These are phyloP conservation scores for Volucella inanis DNA, from an alignment of 2,888 invertebrate genomes.

Conservation along the genomic window DNA sequence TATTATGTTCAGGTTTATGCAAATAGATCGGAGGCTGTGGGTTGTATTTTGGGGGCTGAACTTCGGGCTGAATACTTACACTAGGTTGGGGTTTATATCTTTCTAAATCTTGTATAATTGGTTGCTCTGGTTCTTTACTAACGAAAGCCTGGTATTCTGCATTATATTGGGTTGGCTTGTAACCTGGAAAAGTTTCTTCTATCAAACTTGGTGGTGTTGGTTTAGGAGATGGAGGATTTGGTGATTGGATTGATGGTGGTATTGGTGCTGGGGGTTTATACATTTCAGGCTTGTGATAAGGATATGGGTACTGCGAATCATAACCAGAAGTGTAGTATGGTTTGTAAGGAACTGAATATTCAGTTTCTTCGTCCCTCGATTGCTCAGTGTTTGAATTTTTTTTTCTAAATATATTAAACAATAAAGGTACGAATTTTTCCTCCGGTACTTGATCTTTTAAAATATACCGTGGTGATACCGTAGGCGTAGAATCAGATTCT, in stretches of 20 bases:
- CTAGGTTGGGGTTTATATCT: background rate
- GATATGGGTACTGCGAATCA: slow-evolving; percentile 25
- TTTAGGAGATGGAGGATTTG: background rate
- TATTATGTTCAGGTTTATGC: no score
- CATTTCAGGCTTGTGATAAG: slow-evolving; percentile 10
- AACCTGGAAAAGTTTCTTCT: background rate
- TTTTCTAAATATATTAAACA: slow-evolving; percentile 43
- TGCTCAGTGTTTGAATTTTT: background rate
- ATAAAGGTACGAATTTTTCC: slow-evolving; percentile 18
- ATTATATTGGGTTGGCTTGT: background rate
- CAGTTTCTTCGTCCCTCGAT: background rate
- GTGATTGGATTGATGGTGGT: background rate
- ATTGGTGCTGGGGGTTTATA: slow-evolving; percentile 2
- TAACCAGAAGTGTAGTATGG: slow-evolving; percentile 15
- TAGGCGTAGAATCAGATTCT: background rate
- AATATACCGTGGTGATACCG: slow-evolving; percentile 4
- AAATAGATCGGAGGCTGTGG: background rate
- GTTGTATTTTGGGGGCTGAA: background rate
- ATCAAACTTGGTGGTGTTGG: background rate
- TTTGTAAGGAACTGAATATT: slow-evolving; percentile 3
- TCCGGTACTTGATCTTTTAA: background rate
- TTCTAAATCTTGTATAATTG: no score
- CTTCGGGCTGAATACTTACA: background rate
- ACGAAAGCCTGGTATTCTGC: background rate
- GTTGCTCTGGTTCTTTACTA: background rate